These are phyloP conservation scores for Drosophila equinoxialis DNA, from an alignment of 1,140 invertebrate genomes.

Conservation along the genomic window DNA sequence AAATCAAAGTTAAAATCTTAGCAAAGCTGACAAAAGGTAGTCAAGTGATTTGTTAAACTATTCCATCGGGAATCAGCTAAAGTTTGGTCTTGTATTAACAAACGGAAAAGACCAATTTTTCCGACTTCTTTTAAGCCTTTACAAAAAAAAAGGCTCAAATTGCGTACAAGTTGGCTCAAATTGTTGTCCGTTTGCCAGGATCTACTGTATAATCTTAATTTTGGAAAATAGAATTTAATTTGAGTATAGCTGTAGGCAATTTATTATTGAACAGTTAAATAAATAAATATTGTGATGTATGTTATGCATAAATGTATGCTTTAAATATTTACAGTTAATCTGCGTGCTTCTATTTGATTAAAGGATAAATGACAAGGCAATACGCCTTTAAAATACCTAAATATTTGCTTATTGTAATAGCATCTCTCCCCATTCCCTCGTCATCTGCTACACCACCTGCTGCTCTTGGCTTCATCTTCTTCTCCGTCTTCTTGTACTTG, in stretches of 20 bases:
- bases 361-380: slow-evolving; percentile 25
- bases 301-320: not conserved
- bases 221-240: not conserved
- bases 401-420: slow-evolving; percentile 25
- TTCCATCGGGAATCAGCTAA: too few relatives aligned
- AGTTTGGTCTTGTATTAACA: too few relatives aligned
- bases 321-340: not conserved
- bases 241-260: not conserved
- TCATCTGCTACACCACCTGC: too few relatives aligned
- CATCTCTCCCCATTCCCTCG: not conserved
- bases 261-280: not conserved
- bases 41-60: too few relatives aligned
- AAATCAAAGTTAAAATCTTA: too few relatives aligned
- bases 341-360: slow-evolving; percentile 38
- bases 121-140: too few relatives aligned
- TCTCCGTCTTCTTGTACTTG: not conserved
- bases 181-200: too few relatives aligned
- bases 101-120: not conserved
- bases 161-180: too few relatives aligned
- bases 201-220: not conserved
- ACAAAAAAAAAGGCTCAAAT: too few relatives aligned
- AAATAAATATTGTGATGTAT: slow-evolving; percentile 13
- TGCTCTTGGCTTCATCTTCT: not conserved
- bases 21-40: too few relatives aligned
- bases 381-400: slow-evolving; percentile 27